Conservation (phyloP, 2,113 vertebrate species). For the Tympanuchus pallidicinctus region DNA sequence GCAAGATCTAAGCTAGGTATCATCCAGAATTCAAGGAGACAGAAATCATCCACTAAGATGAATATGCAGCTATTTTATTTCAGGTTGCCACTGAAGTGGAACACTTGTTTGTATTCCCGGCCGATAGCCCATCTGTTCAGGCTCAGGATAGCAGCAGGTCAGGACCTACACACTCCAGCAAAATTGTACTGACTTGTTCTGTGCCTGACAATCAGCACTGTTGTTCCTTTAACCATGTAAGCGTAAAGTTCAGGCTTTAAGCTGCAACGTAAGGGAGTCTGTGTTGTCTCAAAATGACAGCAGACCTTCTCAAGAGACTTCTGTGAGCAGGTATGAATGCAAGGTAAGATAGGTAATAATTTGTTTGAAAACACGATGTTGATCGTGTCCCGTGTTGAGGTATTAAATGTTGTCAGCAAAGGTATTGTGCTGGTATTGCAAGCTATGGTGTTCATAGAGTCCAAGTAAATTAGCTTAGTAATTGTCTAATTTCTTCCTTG, state of each 20-base stretch:
- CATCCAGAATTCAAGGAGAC: not conserved
- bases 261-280: not conserved
- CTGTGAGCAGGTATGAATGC: not conserved
- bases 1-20: not conserved
- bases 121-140: not conserved
- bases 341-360: not conserved
- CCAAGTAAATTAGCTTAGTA: not conserved
- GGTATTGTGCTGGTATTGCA: not conserved
- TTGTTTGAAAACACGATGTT: not conserved
- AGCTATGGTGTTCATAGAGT: not conserved
- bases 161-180: not conserved
- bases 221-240: not conserved
- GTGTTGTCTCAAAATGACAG: not conserved
- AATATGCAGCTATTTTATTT: not conserved
- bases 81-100: not conserved
- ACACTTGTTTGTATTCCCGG: not conserved
- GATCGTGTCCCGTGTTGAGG: not conserved
- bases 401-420: not conserved
- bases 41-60: not conserved
- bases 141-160: not conserved
- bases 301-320: not conserved
- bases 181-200: not conserved
- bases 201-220: not conserved
- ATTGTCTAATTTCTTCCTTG: not conserved
- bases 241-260: not conserved